Percentiles rank a stretch among this genome's conserved stretches.
Evolutionary conservation across 2,113 vertebrate species (phyloP).

Genomic region (Paratilapia polleni): DNA sequence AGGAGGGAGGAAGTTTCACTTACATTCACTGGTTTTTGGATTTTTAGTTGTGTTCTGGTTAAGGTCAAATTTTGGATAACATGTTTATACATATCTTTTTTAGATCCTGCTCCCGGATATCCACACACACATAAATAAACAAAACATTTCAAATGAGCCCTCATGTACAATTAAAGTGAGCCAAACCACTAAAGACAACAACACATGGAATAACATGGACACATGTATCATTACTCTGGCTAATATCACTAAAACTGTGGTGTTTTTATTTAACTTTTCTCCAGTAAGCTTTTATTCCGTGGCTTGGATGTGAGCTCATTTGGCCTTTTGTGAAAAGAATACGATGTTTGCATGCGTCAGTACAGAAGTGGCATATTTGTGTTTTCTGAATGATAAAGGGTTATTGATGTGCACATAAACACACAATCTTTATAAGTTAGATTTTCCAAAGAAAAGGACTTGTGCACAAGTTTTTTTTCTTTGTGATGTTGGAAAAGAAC

Average conservation of each 20-base stretch:
- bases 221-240: slow-evolving; percentile 52
- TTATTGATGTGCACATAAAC: slow-evolving; percentile 27
- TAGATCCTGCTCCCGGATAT: slow-evolving; percentile 47
- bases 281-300: slow-evolving; percentile 22
- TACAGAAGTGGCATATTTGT: slow-evolving; percentile 34
- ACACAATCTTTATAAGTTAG: slow-evolving; percentile 18
- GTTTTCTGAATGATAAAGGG: slow-evolving; percentile 37
- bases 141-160: slow-evolving; percentile 46
- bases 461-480: slow-evolving; percentile 8
- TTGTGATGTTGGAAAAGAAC: slow-evolving; percentile 1
- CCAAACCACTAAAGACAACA: slow-evolving; percentile 55
- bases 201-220: slow-evolving; percentile 34
- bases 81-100: slow-evolving; percentile 47
- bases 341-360: slow-evolving; percentile 40
- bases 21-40: not conserved
- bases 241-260: slow-evolving; percentile 55
- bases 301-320: slow-evolving; percentile 35
- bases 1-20: not conserved
- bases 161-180: slow-evolving; percentile 38
- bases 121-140: slow-evolving; percentile 45
- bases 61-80: slow-evolving; percentile 44
- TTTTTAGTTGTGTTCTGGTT: slow-evolving; percentile 27
- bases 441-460: not conserved
- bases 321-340: slow-evolving; percentile 46
- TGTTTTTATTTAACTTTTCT: slow-evolving; percentile 30